These are phyloP conservation scores for Priocnemis perturbator DNA, from an alignment of 2,888 invertebrate genomes.

Conservation along the genomic window DNA sequence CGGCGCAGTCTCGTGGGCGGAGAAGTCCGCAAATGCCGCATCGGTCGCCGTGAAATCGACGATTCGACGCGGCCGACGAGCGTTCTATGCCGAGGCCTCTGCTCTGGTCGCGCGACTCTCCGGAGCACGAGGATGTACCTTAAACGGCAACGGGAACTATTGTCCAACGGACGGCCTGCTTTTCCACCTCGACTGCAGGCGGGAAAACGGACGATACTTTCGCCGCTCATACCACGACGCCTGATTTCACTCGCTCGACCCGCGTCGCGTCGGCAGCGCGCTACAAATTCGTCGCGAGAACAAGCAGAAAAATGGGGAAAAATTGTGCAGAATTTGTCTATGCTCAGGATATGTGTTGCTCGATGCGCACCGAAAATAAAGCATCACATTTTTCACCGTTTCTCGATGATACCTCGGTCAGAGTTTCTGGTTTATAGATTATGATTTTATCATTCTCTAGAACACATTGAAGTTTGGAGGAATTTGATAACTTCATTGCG, in stretches of 20 bases:
- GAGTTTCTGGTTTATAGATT: no score
- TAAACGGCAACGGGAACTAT: slow-evolving; percentile 61
- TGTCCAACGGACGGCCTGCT: slow-evolving; percentile 40
- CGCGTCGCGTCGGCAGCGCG: neutral
- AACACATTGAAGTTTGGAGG: no score
- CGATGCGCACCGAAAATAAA: neutral
- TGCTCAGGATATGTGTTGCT: no score
- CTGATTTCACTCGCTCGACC: slow-evolving; percentile 66
- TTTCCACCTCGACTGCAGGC: slow-evolving; percentile 1
- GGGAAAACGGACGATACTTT: slow-evolving; percentile 49
- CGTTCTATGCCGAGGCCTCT: slow-evolving; percentile 63
- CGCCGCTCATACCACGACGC: slow-evolving; percentile 23
- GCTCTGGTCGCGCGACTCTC: slow-evolving; percentile 65
- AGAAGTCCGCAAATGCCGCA: slow-evolving; percentile 73
- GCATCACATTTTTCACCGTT: neutral
- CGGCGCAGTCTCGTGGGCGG: slow-evolving; percentile 68
- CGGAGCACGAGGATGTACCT: slow-evolving; percentile 57
- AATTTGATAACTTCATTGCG: no score
- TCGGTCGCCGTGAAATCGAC: slow-evolving; percentile 73
- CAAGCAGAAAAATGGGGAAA: no score
- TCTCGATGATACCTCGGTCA: no score
- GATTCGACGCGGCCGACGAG: slow-evolving; percentile 71
- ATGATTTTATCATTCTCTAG: no score
- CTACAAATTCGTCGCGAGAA: neutral
- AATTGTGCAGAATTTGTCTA: no score